Evolutionary conservation across 2,888 invertebrate genomes (phyloP).

Genomic region (Dastarcus helophoroides): DNA sequence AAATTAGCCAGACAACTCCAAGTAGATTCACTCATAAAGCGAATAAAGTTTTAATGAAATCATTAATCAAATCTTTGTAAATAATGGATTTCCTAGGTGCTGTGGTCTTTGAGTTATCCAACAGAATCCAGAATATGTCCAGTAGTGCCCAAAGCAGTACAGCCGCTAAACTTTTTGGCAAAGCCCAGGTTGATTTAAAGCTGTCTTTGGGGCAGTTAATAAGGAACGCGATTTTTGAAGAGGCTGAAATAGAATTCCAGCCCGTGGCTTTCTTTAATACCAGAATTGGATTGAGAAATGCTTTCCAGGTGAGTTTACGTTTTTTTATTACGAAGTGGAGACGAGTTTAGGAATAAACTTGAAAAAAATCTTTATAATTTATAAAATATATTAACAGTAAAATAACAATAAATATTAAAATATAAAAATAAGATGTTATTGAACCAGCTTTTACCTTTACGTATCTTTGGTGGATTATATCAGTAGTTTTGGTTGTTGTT

Average conservation of each 20-base stretch:
- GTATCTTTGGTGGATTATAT: too few species aligned
- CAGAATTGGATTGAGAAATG: conserved; percentile 54
- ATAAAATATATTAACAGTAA: too few species aligned
- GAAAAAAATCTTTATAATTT: too few species aligned
- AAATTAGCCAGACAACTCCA: neutral
- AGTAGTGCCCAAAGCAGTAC: conserved; percentile 45
- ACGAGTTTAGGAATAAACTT: too few species aligned
- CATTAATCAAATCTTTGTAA: neutral
- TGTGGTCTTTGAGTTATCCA: conserved; percentile 86
- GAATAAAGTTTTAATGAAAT: too few species aligned
- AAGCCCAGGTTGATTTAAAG: conserved; percentile 86
- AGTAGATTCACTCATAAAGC: too few species aligned
- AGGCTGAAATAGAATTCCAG: conserved; percentile 95
- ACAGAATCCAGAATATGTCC: conserved; percentile 82
- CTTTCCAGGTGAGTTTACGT: conserved; percentile 30
- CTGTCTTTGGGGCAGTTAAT: conserved; percentile 89
- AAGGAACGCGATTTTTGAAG: conserved; percentile 89
- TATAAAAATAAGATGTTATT: too few species aligned
- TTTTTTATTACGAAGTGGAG: too few species aligned
- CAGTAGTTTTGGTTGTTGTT: too few species aligned
- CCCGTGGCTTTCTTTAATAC: conserved; percentile 98
- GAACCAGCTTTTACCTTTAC: too few species aligned
- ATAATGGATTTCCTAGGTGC: conserved; percentile 41
- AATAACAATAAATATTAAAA: too few species aligned
- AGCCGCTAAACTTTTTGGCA: conserved; percentile 59